phyloP scores from a whole-genome alignment of 30 jellyfish, hydroid and myxozoan genomes.

The Cassiopea andromeda region DNA sequence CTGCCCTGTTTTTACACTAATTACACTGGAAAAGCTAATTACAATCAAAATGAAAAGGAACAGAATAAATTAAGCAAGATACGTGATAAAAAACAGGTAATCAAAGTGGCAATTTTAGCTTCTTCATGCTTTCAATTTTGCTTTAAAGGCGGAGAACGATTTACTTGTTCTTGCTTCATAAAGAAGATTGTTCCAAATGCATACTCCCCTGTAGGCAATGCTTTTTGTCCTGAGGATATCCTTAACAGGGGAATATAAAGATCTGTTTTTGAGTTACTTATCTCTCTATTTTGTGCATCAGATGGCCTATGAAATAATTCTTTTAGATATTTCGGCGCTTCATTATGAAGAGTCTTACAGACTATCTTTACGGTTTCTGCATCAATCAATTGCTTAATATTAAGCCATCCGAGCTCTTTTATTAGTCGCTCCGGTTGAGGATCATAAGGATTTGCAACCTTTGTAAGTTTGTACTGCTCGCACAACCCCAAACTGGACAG shows the following conservation, averaged over 20 bases:
- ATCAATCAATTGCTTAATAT: background rate
- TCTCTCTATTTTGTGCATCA: background rate
- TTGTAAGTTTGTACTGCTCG: slow-evolving; percentile 7
- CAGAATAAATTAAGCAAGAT: background rate
- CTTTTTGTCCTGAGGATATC: background rate
- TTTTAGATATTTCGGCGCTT: no score
- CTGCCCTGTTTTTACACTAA: background rate
- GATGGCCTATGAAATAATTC: background rate
- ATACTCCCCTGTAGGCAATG: slow-evolving; percentile 3
- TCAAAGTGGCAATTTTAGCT: background rate
- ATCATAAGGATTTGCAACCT: background rate
- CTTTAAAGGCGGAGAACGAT: background rate
- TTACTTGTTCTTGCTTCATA: background rate
- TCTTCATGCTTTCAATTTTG: background rate
- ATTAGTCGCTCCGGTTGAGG: background rate
- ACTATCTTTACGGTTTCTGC: no score
- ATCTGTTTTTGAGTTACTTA: background rate
- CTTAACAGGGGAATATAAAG: background rate
- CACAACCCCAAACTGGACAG: slow-evolving; percentile 10
- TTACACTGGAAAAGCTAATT: background rate
- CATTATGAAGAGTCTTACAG: no score
- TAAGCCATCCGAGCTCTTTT: background rate
- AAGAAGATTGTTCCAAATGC: background rate
- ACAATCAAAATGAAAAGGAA: background rate
- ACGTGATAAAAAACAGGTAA: background rate